These are phyloP conservation scores for Gouania willdenowi DNA, from an alignment of 2,797 vertebrate species.

Conservation along the genomic window DNA sequence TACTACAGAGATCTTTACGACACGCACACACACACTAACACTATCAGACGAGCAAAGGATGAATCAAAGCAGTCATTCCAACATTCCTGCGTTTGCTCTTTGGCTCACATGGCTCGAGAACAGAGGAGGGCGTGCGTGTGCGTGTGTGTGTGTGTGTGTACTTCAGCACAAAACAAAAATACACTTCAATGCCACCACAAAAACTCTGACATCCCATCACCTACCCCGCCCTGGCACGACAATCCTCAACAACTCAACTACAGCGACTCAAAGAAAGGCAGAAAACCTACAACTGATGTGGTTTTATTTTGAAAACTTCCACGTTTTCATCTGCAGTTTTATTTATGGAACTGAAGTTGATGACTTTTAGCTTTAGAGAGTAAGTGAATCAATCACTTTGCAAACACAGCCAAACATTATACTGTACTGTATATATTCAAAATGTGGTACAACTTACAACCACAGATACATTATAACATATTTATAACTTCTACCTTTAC, in stretches of 20 bases:
- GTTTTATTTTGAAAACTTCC: too few relatives aligned
- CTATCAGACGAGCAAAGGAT: not conserved
- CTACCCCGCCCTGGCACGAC: slow-evolving; percentile 12
- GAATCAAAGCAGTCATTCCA: slow-evolving; percentile 12
- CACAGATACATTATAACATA: too few relatives aligned
- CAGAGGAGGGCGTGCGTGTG: slow-evolving; percentile 11
- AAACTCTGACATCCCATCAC: slow-evolving; percentile 36
- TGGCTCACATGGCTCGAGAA: slow-evolving; percentile 15
- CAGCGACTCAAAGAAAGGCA: too few relatives aligned
- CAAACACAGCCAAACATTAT: too few relatives aligned
- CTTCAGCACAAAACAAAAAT: slow-evolving; percentile 45
- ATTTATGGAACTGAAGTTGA: too few relatives aligned
- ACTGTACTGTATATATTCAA: too few relatives aligned
- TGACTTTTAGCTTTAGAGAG: too few relatives aligned
- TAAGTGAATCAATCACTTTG: too few relatives aligned
- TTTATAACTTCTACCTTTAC: too few relatives aligned
- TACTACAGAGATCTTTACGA: slow-evolving; percentile 15
- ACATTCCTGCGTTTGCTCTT: slow-evolving; percentile 32
- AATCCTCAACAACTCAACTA: not conserved
- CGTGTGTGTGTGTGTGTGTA: slow-evolving; percentile 30
- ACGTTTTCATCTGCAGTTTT: too few relatives aligned
- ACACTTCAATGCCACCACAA: slow-evolving; percentile 52
- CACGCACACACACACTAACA: not conserved
- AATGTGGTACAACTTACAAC: too few relatives aligned
- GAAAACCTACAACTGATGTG: too few relatives aligned